Evolutionary conservation across 2,888 invertebrate species (phyloP).

Genomic region (Heliconius erato): DNA sequence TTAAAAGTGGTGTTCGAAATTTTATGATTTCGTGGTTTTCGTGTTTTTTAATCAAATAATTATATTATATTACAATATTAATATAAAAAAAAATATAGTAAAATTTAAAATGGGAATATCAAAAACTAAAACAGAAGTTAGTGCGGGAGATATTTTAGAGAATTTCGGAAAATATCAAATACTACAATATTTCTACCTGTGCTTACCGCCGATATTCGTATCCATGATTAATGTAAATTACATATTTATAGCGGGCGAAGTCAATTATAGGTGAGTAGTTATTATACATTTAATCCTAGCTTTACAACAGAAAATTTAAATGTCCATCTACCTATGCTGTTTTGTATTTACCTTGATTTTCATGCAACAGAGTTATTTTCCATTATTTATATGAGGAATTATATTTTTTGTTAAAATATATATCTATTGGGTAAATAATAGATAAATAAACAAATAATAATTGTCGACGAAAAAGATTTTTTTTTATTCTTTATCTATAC

Average conservation of each 20-base stretch:
- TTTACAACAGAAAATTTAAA: neutral
- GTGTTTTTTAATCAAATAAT: conserved; percentile 19
- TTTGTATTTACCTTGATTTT: neutral
- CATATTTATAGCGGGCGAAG: conserved; percentile 71
- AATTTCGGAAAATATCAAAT: conserved; percentile 79
- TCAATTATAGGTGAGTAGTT: conserved; percentile 66
- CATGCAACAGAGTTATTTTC: neutral
- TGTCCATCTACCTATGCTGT: neutral
- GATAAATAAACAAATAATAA: too few relatives aligned
- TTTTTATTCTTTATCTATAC: too few relatives aligned
- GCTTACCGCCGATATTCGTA: conserved; percentile 67
- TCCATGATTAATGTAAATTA: conserved; percentile 75
- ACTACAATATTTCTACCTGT: conserved; percentile 65
- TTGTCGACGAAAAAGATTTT: too few relatives aligned
- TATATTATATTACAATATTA: neutral
- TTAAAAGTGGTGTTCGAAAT: conserved; percentile 4
- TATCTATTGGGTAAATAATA: too few relatives aligned
- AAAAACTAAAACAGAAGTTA: conserved; percentile 29
- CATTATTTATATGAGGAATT: neutral
- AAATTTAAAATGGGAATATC: conserved; percentile 35
- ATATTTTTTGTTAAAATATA: neutral
- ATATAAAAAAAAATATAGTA: neutral
- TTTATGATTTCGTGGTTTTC: conserved; percentile 14
- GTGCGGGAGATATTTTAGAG: conserved; percentile 58
- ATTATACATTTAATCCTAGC: neutral